Evolutionary conservation across 2,797 vertebrate genomes (phyloP).

Genomic region (Pantherophis vulpinus): DNA sequence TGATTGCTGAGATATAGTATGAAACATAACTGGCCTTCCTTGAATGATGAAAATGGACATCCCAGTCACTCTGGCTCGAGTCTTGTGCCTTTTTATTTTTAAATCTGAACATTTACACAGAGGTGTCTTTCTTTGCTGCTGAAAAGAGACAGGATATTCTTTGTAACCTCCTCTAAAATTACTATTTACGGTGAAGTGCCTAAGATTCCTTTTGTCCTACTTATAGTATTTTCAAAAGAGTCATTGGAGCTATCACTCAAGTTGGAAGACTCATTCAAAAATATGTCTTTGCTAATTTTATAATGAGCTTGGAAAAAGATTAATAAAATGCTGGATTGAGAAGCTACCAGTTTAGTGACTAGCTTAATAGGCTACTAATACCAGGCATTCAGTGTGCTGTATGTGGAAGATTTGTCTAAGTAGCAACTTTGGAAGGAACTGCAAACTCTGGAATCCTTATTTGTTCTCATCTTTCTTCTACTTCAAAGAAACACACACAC

Average conservation of each 20-base stretch:
- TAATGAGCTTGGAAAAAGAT: not conserved
- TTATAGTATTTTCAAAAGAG: not conserved
- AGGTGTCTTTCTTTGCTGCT: slow-evolving; percentile 46
- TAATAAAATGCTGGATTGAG: not conserved
- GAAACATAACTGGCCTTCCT: not conserved
- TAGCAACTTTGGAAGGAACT: not conserved
- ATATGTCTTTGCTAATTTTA: slow-evolving; percentile 2
- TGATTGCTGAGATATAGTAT: not conserved
- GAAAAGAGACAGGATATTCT: slow-evolving; percentile 18
- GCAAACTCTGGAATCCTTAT: not conserved
- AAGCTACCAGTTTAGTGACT: not conserved
- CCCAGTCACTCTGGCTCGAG: not conserved
- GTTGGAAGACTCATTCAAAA: not conserved
- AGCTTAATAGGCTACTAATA: not conserved
- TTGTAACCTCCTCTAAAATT: slow-evolving; percentile 17
- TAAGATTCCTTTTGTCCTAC: slow-evolving; percentile 11
- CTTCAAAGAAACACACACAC: not conserved
- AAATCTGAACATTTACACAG: slow-evolving; percentile 9
- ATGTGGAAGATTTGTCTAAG: not conserved
- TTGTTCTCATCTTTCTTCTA: too few species aligned
- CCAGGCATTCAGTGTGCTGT: not conserved
- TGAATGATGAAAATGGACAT: not conserved
- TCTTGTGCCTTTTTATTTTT: not conserved
- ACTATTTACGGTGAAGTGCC: slow-evolving; percentile 11
- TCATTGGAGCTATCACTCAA: not conserved